Conservation (phyloP, 1,140 invertebrate genomes). For the Plodia interpunctella region DNA sequence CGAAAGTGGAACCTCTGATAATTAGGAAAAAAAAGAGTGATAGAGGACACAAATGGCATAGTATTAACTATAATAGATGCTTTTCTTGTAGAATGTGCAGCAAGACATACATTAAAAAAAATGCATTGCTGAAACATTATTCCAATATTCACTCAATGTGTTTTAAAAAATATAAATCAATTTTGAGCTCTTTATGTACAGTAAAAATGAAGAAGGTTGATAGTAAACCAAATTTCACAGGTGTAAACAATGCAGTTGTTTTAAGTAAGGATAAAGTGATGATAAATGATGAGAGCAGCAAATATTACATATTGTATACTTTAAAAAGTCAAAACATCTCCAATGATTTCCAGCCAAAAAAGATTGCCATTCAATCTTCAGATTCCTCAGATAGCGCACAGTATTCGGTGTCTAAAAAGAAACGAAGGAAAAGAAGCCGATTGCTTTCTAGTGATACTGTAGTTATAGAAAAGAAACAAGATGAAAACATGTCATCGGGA, state of each 20-base stretch:
- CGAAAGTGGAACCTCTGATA: not conserved
- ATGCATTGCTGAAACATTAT: slow-evolving; percentile 25
- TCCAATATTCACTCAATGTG: not conserved
- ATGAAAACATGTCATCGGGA: slow-evolving; percentile 18
- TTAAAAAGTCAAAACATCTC: not conserved
- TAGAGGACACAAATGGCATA: not conserved
- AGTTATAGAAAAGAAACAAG: slow-evolving; percentile 30
- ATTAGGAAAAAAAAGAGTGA: not conserved
- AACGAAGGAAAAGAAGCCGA: slow-evolving; percentile 31
- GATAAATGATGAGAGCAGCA: slow-evolving; percentile 21
- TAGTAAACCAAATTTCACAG: slow-evolving; percentile 40
- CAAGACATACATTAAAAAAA: slow-evolving; percentile 24
- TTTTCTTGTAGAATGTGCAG: slow-evolving; percentile 47
- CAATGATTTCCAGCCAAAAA: not conserved
- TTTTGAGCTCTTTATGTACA: slow-evolving; percentile 25
- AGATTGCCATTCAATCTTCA: not conserved
- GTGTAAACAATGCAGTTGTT: slow-evolving; percentile 33
- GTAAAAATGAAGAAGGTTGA: slow-evolving; percentile 42
- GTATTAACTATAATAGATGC: slow-evolving; percentile 31
- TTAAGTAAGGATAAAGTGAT: slow-evolving; percentile 37
- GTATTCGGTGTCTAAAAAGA: slow-evolving; percentile 9
- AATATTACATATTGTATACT: slow-evolving; percentile 1
- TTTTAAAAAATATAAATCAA: slow-evolving; percentile 17
- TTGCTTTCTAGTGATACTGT: slow-evolving; percentile 49
- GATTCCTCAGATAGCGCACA: slow-evolving; percentile 35